Conservation (phyloP, 2,888 invertebrate species). For the Electrophaes corylata region DNA sequence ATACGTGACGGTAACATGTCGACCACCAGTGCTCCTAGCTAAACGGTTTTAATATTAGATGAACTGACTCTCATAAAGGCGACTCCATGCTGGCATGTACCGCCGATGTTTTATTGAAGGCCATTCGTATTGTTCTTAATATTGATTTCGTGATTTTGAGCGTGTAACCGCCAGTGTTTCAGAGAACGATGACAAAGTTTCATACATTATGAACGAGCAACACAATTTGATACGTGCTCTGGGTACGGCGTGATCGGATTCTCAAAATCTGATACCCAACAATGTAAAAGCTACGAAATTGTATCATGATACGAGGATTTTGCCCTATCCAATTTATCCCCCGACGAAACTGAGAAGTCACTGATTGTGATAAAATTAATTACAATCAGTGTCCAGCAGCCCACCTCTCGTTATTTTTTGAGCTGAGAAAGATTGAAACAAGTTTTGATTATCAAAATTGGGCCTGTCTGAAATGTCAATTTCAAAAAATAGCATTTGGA, state of each 20-base stretch:
- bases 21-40: background rate
- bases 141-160: constrained; percentile 29
- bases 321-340: no score
- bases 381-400: no score
- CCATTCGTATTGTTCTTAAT: constrained; percentile 38
- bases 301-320: background rate
- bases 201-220: constrained; percentile 30
- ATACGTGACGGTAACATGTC: background rate
- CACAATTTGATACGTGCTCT: constrained; percentile 30
- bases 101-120: constrained; percentile 26
- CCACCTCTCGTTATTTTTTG: no score
- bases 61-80: background rate
- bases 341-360: no score
- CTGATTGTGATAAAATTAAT: no score
- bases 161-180: constrained; percentile 33
- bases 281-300: background rate
- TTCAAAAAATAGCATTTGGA: no score
- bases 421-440: no score
- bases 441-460: no score
- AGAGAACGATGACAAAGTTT: constrained; percentile 29
- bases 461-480: no score
- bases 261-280: constrained; percentile 1
- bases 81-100: background rate
- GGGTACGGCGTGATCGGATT: constrained; percentile 12
- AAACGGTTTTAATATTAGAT: background rate